Evolutionary conservation across 2,888 invertebrate genomes (phyloP), one percentile per base, ranked within the genome.

Genomic region (Phorcus lineatus): DNA sequence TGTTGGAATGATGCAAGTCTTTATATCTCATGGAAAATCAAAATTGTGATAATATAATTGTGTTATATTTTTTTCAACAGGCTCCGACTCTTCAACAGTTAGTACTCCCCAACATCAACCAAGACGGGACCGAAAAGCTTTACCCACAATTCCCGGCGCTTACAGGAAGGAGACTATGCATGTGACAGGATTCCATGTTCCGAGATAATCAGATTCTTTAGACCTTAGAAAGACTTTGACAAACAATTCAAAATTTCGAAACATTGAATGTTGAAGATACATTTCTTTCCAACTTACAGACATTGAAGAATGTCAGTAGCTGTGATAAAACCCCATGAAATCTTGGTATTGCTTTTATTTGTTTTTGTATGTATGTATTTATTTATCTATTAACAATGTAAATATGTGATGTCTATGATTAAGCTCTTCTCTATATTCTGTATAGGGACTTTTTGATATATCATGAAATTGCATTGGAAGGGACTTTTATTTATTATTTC

Each of bases 131-230:
- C 85, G 85, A 77, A 86, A 84, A 47, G 82, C 86, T 53, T 87
- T 87, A 76, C 89, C 90, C 74, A 88, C 90, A 19, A 91, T 90
- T 79, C 87, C 90, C n/a, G 83, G 86, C 36, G 28, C 76, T 6
- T 90, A 91, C 81, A 86, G 88, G 78, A 90, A 88, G 86, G 91
- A 90, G 78, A 90, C 90, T 86, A 91, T 91, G 17, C 85, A 90
- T 77, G 87, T 91, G 0, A 90, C 90, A 55, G 91, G 91, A 31
- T 79, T 81, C 52, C 53, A 55, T 40, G n/a, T 76, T 28, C 76
- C 76, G n/a, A 31, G 76, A 40, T 76, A 40, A 36, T 76, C 16
- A 17, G 6, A 36, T 36, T 36, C 36, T 36, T 4, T 7, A 7
- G 7, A 36, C 36, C 24, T 0, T 16, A 19, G n/a, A 11, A 17